Conservation (phyloP, 92 coral and sea anemone genomes). For the Galaxea fascicularis region DNA sequence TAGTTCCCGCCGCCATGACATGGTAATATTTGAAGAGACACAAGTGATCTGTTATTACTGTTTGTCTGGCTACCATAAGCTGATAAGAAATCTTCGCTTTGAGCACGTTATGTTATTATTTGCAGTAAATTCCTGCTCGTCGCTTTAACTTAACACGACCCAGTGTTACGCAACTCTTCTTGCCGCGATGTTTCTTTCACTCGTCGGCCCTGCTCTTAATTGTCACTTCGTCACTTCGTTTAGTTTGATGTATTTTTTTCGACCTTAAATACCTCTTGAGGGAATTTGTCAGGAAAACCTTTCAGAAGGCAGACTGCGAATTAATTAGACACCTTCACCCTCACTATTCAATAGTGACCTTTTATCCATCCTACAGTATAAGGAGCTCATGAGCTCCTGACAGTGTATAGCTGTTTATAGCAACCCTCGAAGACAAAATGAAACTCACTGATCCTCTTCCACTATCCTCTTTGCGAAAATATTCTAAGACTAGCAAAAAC, state of each 20-base stretch:
- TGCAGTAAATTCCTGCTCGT: conserved; percentile 17
- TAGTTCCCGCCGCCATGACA: conserved; percentile 48
- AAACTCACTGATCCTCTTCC: too few relatives aligned
- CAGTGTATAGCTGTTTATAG: too few relatives aligned
- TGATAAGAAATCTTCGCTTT: conserved; percentile 48
- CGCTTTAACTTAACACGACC: neutral
- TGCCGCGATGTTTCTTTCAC: neutral
- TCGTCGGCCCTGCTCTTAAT: neutral
- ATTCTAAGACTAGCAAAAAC: too few relatives aligned
- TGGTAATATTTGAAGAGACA: conserved; percentile 9
- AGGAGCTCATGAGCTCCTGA: too few relatives aligned
- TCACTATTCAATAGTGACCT: too few relatives aligned
- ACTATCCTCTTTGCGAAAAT: too few relatives aligned
- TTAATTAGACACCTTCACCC: too few relatives aligned
- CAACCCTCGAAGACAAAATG: too few relatives aligned
- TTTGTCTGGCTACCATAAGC: conserved; percentile 36
- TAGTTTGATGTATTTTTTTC: neutral
- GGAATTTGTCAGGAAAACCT: too few relatives aligned
- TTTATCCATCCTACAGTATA: too few relatives aligned
- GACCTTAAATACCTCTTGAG: too few relatives aligned
- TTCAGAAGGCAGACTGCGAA: too few relatives aligned
- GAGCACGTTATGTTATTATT: conserved; percentile 29
- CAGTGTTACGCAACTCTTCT: neutral
- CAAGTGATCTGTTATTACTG: conserved; percentile 21
- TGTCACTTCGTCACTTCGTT: neutral